Percentiles rank a stretch among this genome's conserved stretches.
Conservation (phyloP, 2,888 invertebrate genomes). For the Diplazon laetatorius region DNA sequence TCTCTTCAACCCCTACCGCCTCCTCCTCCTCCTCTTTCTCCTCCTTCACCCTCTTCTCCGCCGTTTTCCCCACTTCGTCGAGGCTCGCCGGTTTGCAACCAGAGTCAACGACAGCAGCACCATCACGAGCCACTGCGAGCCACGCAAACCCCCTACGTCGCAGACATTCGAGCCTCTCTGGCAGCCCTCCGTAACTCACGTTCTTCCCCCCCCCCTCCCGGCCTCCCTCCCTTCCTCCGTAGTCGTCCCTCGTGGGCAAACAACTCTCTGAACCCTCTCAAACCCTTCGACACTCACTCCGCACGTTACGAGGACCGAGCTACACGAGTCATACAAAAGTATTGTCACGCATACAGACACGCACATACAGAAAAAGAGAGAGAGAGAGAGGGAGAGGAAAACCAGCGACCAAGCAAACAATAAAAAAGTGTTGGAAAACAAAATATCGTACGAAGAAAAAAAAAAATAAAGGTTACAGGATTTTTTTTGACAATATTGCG, state of each 20-base stretch:
- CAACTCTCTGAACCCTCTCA: slow-evolving; percentile 69
- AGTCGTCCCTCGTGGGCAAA: slow-evolving; percentile 70
- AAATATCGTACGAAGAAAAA: neutral
- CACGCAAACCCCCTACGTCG: slow-evolving; percentile 51
- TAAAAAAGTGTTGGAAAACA: neutral
- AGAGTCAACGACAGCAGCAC: slow-evolving; percentile 29
- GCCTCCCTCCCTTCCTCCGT: slow-evolving; percentile 59
- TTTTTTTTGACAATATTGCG: too few species aligned
- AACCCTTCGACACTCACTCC: slow-evolving; percentile 28
- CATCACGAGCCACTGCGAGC: slow-evolving; percentile 20
- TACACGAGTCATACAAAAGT: neutral
- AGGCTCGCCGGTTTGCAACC: slow-evolving; percentile 52
- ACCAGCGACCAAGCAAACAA: neutral
- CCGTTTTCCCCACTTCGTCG: slow-evolving; percentile 53
- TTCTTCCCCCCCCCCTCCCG: slow-evolving; percentile 61
- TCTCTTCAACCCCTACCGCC: slow-evolving; percentile 35
- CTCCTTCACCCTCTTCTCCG: slow-evolving; percentile 37
- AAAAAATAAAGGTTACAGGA: slow-evolving; percentile 7
- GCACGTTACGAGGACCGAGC: neutral
- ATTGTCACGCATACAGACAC: neutral
- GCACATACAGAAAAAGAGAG: too few species aligned
- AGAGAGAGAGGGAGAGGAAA: too few species aligned
- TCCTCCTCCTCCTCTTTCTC: slow-evolving; percentile 41
- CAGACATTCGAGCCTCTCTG: slow-evolving; percentile 44
- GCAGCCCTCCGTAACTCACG: slow-evolving; percentile 64